phyloP scores from a whole-genome alignment of 2,797 vertebrate genomes.

The Scolopax bukidnonensis region DNA sequence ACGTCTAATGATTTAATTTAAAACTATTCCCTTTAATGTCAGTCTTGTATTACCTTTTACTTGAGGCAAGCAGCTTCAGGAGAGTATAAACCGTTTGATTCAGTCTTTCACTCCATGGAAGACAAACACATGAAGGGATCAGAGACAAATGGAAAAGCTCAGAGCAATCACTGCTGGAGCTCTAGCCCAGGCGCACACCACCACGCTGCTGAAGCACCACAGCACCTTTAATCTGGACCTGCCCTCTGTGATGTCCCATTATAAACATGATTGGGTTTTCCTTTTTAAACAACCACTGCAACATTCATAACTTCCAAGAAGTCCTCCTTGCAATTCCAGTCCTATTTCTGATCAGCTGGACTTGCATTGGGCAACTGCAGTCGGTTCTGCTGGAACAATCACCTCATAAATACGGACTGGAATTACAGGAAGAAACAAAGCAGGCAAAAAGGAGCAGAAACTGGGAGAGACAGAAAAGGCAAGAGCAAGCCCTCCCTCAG shows the following conservation, averaged over 20 bases:
- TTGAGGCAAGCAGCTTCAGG: constrained; percentile 31
- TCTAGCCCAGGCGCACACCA: background rate
- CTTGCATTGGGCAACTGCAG: background rate
- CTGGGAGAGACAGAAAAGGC: background rate
- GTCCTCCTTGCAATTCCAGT: background rate
- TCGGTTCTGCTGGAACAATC: background rate
- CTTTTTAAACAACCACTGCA: background rate
- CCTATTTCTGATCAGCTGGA: background rate
- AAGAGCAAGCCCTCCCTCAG: background rate
- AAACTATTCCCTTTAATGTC: constrained; percentile 60
- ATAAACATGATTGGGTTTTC: background rate
- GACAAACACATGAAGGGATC: background rate
- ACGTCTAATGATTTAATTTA: constrained; percentile 46
- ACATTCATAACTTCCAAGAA: background rate
- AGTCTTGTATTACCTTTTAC: constrained; percentile 20
- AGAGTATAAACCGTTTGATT: constrained; percentile 13
- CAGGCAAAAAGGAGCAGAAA: background rate
- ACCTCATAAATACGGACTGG: background rate
- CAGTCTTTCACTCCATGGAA: background rate
- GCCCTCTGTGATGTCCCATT: background rate
- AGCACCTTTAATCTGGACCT: background rate
- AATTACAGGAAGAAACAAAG: background rate
- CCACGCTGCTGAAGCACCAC: background rate
- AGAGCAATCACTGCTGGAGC: background rate
- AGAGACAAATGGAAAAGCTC: background rate